Base-by-base conservation (phyloP, 2,113 vertebrate genomes). In the Neopipo cinnamomea region DNA sequence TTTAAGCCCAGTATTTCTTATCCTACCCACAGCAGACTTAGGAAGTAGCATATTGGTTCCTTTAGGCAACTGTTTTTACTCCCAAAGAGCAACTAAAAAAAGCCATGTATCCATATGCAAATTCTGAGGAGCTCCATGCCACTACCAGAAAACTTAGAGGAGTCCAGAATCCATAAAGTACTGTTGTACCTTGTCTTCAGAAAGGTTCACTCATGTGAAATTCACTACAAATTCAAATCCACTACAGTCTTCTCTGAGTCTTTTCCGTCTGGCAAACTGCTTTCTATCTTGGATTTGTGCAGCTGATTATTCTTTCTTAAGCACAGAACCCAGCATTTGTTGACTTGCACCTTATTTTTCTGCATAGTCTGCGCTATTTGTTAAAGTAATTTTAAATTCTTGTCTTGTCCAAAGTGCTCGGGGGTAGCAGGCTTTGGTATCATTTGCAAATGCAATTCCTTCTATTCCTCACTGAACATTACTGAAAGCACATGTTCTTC, bases 391-490 rank as follows among this genome's bases (percentile, higher is more conserved):
- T 95, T 91, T 23, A 92, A 95, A 97, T 95, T 96, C 94, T 89
- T 95, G 84, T 92, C 89, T 80, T 86, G 73, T 56, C 62, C 80
- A 63, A 77, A 92, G 93, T 63, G 93, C 91, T 86, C 25, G 80
- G 73, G 94, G 93, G 80, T 70, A 92, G 85, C 2, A 25, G 86
- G 79, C 76, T 95, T 87, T 71, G 84, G 80, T 87, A 88, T 92
- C 27, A 93, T 95, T 96, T 95, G 87, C 86, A 96, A 97, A 91
- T 93, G 77, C 67, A 96, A 95, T 95, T 93, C 86, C 77, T 92
- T 66, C 65, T 92, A 84, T 93, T 95, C 95, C 91, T 91, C 89
- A 65, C 52, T 33, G 84, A 80, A 72, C 76, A 92, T 80, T 87
- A 89, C 86, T 56, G 83, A 87, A 96, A 97, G 89, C 96, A 95